Conservation (phyloP, 1,140 invertebrate genomes). For the Drosophila melanogaster region Release_6_plus_ISO1_MT NC_004354.4:14473501-14474000, state of each 20-base stretch:
- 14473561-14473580: constrained; percentile 68
- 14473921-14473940: constrained; percentile 42
- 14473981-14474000: constrained; percentile 18
- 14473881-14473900: constrained; percentile 55
- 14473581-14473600: constrained; percentile 49
- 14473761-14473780: constrained; percentile 40
- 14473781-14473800: constrained; percentile 31
- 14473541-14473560: constrained; percentile 79
- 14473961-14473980: constrained; percentile 43
- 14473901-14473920: constrained; percentile 72
- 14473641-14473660: constrained; percentile 66
- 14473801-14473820: constrained; percentile 34
- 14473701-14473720: constrained; percentile 46
- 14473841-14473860: constrained; percentile 42
- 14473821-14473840: constrained; percentile 37
- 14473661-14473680: constrained; percentile 66
- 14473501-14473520: constrained; percentile 65
- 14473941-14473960: constrained; percentile 52
- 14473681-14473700: constrained; percentile 46
- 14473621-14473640: constrained; percentile 67
- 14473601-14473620: constrained; percentile 57
- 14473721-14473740: constrained; percentile 17
- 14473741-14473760: constrained; percentile 57
- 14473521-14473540: constrained; percentile 62
- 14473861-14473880: constrained; percentile 55